Base-by-base conservation (phyloP, 1,140 invertebrate genomes). In the Glomeris maerens region DNA sequence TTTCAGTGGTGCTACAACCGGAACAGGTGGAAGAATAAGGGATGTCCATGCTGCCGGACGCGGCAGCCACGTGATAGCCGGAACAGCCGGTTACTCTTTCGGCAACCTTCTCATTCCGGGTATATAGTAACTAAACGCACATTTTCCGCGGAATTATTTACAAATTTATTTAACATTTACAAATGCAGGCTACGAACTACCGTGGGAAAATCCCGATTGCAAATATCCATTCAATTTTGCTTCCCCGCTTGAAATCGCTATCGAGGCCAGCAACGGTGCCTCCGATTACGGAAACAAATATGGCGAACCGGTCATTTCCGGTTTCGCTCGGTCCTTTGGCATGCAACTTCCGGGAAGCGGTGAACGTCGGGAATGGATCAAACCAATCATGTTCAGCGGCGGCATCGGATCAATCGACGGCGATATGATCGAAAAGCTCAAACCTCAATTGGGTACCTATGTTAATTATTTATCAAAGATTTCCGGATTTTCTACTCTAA, bases 261-360 rank as follows among this genome's bases (percentile, higher is more conserved):
- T 98, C 27, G 89, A 97, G 69, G 94, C 93, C 0, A 94, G 89
- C 65, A 95, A 98, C 67, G 94, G 94, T 7, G 93, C 93, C 13
- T 96, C 91, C 0, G 94, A 98, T 69, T 98, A 98, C 72, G 94
- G 94, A 3, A 98, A 98, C 64, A 98, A 98, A 72, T 98, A 98
- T 72, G 94, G 93, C 1, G 94, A 98, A 66, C 94, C 94, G 2
- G 72, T 98, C 1, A 78, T 98, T 48, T 68, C 73, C 59, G 94
- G 94, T 23, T 98, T 97, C 67, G 78, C 83, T 0, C 74, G 93
- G 48, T 86, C 91, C 1, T 98, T 90, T 68, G 93, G 93, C 5
- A 69, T 88, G 59, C 67, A 70, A 0, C 74, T 85, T 59, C 65
- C 68, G 0, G 20, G 5, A 5, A 63, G 69, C 29, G 75, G 76